A percentile compares a stretch with the other conserved stretches of the same genome.
Conservation (phyloP, 2,888 invertebrate genomes). For the Tolmerus cingulatus region DNA sequence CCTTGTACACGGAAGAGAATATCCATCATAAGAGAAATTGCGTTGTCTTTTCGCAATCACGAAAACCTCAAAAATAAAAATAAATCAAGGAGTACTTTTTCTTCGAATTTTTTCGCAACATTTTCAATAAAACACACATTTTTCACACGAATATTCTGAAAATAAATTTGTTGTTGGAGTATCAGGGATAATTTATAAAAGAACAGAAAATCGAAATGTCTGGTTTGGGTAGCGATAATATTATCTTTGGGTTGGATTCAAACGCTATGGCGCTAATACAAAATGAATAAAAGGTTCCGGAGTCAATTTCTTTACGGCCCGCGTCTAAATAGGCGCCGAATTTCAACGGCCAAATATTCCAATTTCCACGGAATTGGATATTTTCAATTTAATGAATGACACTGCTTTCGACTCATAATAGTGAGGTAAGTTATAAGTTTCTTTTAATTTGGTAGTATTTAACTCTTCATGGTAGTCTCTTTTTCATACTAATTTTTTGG, state of each 20-base stretch:
- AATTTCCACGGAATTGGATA: slow-evolving; percentile 48
- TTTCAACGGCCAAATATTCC: slow-evolving; percentile 46
- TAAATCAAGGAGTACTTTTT: not conserved
- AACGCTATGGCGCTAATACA: slow-evolving; percentile 53
- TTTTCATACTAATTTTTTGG: not conserved
- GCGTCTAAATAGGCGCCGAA: slow-evolving; percentile 48
- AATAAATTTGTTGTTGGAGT: not conserved
- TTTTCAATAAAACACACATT: not conserved
- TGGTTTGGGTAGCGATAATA: slow-evolving; percentile 7
- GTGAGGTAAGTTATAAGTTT: slow-evolving; percentile 46
- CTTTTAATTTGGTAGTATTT: not conserved
- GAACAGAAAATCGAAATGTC: slow-evolving; percentile 33
- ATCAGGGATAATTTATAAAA: not conserved
- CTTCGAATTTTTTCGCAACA: not conserved
- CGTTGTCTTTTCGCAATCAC: not conserved
- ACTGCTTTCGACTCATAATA: slow-evolving; percentile 37
- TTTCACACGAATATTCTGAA: not conserved
- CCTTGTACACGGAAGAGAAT: not conserved
- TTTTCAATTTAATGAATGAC: slow-evolving; percentile 48
- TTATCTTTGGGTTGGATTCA: slow-evolving; percentile 44
- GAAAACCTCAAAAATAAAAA: not conserved
- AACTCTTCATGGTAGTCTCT: not conserved
- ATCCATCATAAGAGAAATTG: not conserved
- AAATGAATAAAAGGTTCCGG: slow-evolving; percentile 56
- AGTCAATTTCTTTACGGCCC: slow-evolving; percentile 42